Evolutionary conservation across 2,113 vertebrate genomes (phyloP), one percentile per base, ranked within the genome.

Genomic region (Odontophorus gujanensis): DNA sequence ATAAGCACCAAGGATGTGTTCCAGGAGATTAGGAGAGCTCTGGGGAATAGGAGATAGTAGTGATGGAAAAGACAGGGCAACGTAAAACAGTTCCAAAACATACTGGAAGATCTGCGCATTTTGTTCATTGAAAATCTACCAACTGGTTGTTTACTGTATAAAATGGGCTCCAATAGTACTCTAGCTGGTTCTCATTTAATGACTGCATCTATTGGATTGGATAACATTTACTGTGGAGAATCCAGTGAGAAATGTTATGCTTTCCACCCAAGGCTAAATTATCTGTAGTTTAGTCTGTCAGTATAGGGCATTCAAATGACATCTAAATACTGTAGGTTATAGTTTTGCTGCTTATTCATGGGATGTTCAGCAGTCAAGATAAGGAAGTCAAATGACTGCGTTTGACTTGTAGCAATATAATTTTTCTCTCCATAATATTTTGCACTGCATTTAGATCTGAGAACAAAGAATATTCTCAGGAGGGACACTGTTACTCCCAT

Each of bases 1-100:
- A n/a, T 2, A 3, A 3, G 6, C 25, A 59, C 13, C 36, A 51
- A 11, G 3, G 5, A 55, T 7, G 0, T 9, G 4, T 59, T 68
- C 13, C 28, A 69, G 25, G 16, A 68, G 8, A 40, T 7, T 21
- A 63, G 5, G 7, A 7, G 17, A 40, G 20, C 10, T 72, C 19
- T 17, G 42, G 9, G 9, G 7, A 51, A 4, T 2, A 53, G 16
- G 12, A 5, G 9, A 26, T 5, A 72, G 2, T 59, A 22, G 21
- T 22, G 32, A 47, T 50, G 13, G 15, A 82, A 68, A 79, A 59
- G 13, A 32, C 2, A 13, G 3, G 3, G 20, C 7, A 55, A 87
- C 13, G 10, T 8, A 85, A 75, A 81, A 43, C 9, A 69, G 38
- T 47, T 7, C 5, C 22, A 22, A 34, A 93, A 47, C 3, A 75